Conservation (phyloP, 2,888 invertebrate species). For the Lissonota sp. region DNA sequence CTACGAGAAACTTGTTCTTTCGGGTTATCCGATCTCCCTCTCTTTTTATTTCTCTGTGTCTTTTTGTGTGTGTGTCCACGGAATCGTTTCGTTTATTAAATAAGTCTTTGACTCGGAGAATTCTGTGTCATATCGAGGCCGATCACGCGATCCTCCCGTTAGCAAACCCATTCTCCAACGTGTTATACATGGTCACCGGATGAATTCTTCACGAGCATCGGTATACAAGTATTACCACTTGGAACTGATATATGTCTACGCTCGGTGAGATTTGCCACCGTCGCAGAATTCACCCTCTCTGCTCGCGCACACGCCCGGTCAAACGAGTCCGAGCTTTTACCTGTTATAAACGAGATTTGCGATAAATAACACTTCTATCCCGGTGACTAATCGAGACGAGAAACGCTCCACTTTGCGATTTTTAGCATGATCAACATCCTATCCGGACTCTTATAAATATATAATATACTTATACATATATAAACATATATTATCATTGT, state of each 20-base stretch:
- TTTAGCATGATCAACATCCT: background rate
- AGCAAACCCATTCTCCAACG: slow-evolving; percentile 46
- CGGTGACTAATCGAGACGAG: slow-evolving; percentile 51
- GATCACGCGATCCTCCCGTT: slow-evolving; percentile 63
- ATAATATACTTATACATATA: too few species aligned
- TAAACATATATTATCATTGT: slow-evolving; percentile 30
- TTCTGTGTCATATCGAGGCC: slow-evolving; percentile 50
- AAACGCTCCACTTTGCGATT: slow-evolving; percentile 46
- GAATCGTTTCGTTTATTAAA: slow-evolving; percentile 51
- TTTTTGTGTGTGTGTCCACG: background rate
- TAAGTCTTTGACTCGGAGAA: slow-evolving; percentile 43
- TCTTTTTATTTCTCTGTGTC: too few species aligned
- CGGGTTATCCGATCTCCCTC: slow-evolving; percentile 39
- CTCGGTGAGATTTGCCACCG: background rate
- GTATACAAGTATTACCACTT: slow-evolving; percentile 39
- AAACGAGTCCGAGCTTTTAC: slow-evolving; percentile 60
- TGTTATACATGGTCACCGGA: slow-evolving; percentile 17
- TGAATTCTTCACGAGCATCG: slow-evolving; percentile 32
- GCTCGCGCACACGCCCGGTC: slow-evolving; percentile 12
- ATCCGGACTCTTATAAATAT: background rate
- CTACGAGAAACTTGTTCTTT: slow-evolving; percentile 45
- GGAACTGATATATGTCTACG: slow-evolving; percentile 31
- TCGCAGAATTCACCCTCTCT: slow-evolving; percentile 1
- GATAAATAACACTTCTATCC: slow-evolving; percentile 38
- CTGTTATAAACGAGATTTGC: slow-evolving; percentile 50